Conservation (phyloP, 2,113 vertebrate species). For the Jacana jacana region DNA sequence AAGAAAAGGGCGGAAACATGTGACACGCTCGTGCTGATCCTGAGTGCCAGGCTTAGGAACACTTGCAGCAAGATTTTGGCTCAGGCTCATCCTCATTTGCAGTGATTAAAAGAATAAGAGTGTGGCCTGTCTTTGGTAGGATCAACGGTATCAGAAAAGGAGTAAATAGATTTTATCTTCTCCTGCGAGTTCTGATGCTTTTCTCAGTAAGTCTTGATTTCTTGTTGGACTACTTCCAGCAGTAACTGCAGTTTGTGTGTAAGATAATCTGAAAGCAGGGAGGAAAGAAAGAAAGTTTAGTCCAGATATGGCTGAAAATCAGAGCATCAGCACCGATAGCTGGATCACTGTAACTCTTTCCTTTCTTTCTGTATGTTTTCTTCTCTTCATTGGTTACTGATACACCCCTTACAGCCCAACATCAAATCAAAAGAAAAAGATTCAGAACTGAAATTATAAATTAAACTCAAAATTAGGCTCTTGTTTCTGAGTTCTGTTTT, state of each 20-base stretch:
- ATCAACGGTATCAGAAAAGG: not conserved
- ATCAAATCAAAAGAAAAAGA: not conserved
- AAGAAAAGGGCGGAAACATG: not conserved
- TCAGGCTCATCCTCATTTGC: not conserved
- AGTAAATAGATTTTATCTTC: not conserved
- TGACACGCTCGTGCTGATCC: not conserved
- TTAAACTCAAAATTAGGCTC: not conserved
- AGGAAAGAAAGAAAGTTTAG: not conserved
- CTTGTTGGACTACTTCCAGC: conserved; percentile 74
- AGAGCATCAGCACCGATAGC: not conserved
- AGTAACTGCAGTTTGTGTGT: conserved; percentile 72
- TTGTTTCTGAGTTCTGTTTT: not conserved
- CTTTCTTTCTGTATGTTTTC: not conserved
- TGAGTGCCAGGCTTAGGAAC: not conserved
- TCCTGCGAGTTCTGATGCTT: not conserved
- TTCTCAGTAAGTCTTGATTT: conserved; percentile 72
- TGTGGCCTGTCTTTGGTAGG: not conserved
- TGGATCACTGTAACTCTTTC: not conserved
- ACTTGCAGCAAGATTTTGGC: not conserved
- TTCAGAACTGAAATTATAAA: not conserved
- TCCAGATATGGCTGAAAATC: not conserved
- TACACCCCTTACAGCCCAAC: not conserved
- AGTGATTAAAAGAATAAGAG: conserved; percentile 4
- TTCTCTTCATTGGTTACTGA: not conserved
- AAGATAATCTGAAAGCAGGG: conserved; percentile 60